These are phyloP conservation scores for Porites evermanni DNA, from an alignment of 92 coral and sea anemone genomes.

Conservation along the genomic window DNA sequence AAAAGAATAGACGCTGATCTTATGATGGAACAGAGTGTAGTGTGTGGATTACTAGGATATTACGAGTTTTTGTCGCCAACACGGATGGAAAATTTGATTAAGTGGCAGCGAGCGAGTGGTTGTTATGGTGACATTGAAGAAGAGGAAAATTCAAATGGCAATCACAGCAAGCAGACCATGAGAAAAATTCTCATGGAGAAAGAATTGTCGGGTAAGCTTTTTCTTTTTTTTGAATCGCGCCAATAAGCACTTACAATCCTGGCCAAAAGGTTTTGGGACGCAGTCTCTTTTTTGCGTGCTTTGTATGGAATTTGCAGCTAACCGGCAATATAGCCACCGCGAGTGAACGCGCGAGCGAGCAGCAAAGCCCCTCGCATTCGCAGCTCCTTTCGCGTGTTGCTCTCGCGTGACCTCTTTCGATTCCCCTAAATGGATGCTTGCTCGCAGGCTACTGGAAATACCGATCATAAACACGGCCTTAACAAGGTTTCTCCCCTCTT, in stretches of 20 bases:
- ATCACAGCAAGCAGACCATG: conserved; percentile 21
- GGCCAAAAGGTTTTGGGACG: too few relatives aligned
- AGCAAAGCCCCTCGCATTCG: too few relatives aligned
- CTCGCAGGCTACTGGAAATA: too few relatives aligned
- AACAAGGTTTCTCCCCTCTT: too few relatives aligned
- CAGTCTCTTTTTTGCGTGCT: too few relatives aligned
- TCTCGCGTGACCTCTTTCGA: too few relatives aligned
- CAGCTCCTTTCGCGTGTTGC: too few relatives aligned
- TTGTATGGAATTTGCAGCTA: too few relatives aligned
- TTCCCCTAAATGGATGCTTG: too few relatives aligned
- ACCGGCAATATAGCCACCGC: too few relatives aligned
- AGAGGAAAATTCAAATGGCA: not conserved
- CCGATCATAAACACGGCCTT: too few relatives aligned
- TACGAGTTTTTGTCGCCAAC: conserved; percentile 62
- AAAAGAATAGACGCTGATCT: conserved; percentile 59
- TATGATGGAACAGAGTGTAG: conserved; percentile 85
- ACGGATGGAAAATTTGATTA: conserved; percentile 43
- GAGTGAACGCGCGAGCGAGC: too few relatives aligned
- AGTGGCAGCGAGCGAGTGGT: conserved; percentile 71
- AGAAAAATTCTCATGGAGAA: conserved; percentile 33
- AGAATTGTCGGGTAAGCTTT: conserved; percentile 30
- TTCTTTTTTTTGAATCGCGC: not conserved
- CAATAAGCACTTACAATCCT: not conserved
- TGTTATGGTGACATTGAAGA: conserved; percentile 55
- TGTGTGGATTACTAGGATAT: conserved; percentile 83